Evolutionary conservation across 2,797 vertebrate species (phyloP).

Genomic region (Chloroceryle amazona): DNA sequence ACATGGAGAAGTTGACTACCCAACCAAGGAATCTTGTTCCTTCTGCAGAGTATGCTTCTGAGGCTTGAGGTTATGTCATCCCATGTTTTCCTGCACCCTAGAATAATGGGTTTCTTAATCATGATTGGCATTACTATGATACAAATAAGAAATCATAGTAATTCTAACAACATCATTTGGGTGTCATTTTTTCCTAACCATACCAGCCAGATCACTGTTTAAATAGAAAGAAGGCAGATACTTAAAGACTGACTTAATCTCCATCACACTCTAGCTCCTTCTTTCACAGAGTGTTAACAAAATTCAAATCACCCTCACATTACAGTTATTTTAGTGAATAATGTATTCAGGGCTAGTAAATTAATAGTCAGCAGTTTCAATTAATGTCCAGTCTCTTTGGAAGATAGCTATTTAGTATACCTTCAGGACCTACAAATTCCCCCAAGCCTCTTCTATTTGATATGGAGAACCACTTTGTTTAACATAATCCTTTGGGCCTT

Average conservation of each 20-base stretch:
- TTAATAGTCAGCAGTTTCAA: neutral
- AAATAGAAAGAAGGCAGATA: neutral
- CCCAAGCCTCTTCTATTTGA: neutral
- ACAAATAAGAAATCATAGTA: constrained; percentile 1
- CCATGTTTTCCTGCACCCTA: neutral
- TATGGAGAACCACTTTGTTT: neutral
- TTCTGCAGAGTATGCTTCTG: neutral
- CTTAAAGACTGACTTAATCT: neutral
- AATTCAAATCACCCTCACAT: neutral
- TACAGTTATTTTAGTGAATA: neutral
- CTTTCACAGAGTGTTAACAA: neutral
- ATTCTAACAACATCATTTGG: neutral
- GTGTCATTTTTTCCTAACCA: constrained; percentile 2
- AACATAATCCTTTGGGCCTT: neutral
- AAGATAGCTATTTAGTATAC: neutral
- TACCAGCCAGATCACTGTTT: neutral
- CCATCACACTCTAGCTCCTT: neutral
- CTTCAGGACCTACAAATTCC: neutral
- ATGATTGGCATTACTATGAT: neutral
- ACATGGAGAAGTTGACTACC: neutral
- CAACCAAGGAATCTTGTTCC: neutral
- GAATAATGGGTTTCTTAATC: constrained; percentile 24
- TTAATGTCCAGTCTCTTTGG: neutral
- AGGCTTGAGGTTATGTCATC: neutral
- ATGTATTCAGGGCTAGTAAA: neutral